Evolutionary conservation across 2,113 vertebrate genomes (phyloP).

Genomic region (Bubalus kerabau): DNA sequence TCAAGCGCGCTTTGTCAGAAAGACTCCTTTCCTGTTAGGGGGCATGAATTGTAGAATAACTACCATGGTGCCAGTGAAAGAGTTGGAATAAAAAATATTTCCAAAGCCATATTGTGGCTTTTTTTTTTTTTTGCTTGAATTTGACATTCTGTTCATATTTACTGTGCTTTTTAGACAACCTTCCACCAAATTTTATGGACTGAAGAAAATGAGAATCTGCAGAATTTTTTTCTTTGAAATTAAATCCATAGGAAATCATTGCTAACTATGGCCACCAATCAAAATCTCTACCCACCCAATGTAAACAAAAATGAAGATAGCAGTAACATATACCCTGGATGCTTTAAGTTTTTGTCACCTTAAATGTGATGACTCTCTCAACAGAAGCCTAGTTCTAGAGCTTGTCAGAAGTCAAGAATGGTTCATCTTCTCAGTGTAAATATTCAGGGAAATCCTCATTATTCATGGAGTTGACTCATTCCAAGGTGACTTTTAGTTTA

Average conservation of each 20-base stretch:
- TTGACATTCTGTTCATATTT: slow-evolving; percentile 17
- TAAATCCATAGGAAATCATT: background rate
- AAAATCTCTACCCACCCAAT: background rate
- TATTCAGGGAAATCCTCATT: background rate
- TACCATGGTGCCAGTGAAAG: background rate
- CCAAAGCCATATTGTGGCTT: background rate
- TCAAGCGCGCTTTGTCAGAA: slow-evolving; percentile 57
- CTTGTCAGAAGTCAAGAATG: background rate
- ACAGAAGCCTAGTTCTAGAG: background rate
- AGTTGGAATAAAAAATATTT: slow-evolving; percentile 3
- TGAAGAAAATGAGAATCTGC: background rate
- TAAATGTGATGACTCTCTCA: background rate
- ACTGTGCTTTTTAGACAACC: background rate
- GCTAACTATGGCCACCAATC: background rate
- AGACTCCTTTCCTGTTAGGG: slow-evolving; percentile 34
- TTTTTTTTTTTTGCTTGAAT: background rate
- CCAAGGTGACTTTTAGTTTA: background rate
- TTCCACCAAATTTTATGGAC: background rate
- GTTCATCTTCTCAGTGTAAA: background rate
- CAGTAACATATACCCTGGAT: rapidly evolving
- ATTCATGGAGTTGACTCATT: background rate
- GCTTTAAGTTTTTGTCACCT: background rate
- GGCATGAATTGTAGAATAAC: slow-evolving; percentile 34
- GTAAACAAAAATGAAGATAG: background rate
- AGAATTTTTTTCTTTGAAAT: background rate